A percentile compares a stretch with the other conserved stretches of the same genome.
Conservation (phyloP, 2,888 invertebrate species). For the Cenopis cana region DNA sequence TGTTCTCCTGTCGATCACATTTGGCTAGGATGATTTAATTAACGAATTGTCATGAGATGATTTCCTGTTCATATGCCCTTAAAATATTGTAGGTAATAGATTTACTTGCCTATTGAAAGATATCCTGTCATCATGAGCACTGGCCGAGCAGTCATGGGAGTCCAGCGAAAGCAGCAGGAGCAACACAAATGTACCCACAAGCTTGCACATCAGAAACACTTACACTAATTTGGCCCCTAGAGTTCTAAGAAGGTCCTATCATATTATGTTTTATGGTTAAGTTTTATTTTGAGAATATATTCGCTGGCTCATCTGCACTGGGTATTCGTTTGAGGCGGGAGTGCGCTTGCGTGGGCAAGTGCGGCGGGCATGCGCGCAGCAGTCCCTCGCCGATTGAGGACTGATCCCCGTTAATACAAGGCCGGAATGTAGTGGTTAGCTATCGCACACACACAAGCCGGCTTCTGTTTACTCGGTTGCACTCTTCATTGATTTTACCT, state of each 20-base stretch:
- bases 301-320: conserved; percentile 34
- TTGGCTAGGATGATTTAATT: conserved; percentile 25
- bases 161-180: conserved; percentile 74
- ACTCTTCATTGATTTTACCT: conserved; percentile 70
- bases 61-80: conserved; percentile 22
- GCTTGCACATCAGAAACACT: conserved; percentile 80
- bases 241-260: conserved; percentile 42
- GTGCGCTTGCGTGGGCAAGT: conserved; percentile 65
- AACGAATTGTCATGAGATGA: background rate
- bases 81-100: conserved; percentile 32
- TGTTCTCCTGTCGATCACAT: background rate
- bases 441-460: conserved; percentile 42
- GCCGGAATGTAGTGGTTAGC: conserved; percentile 45
- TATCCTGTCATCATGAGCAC: conserved; percentile 77
- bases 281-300: conserved; percentile 24
- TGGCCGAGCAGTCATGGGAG: conserved; percentile 76
- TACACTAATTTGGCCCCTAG: conserved; percentile 57
- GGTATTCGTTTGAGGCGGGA: conserved; percentile 34
- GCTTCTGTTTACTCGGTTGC: conserved; percentile 57
- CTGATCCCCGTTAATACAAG: conserved; percentile 43
- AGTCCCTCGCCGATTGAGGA: conserved; percentile 55
- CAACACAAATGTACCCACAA: conserved; percentile 64
- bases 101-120: conserved; percentile 77
- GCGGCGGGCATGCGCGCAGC: conserved; percentile 69
- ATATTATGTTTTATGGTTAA: conserved; percentile 26